Conservation (phyloP, 35 echinoderm and acorn worm species). For the Nesometra sesokonis region DNA sequence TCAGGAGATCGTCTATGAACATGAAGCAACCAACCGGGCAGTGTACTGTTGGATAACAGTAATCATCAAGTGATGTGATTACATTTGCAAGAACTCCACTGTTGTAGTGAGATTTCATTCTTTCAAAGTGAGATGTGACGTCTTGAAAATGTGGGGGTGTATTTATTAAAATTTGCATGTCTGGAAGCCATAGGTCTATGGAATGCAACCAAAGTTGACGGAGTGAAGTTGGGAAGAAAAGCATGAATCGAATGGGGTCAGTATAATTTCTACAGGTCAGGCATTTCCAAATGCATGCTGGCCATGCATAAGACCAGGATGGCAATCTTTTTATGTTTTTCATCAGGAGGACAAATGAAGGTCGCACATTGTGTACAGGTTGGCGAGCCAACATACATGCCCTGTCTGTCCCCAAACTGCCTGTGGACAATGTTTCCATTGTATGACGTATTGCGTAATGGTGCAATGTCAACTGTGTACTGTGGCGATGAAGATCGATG, state of each 20-base stretch:
- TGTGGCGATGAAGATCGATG: background rate
- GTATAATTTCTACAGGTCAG: too few relatives aligned
- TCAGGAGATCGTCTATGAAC: slow-evolving; percentile 4
- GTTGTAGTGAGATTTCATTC: background rate
- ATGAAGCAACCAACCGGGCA: slow-evolving; percentile 10
- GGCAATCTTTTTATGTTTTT: background rate
- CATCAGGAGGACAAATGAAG: background rate
- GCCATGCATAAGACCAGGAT: background rate
- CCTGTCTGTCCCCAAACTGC: background rate
- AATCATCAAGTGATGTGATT: background rate
- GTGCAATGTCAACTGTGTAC: background rate
- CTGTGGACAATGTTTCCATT: slow-evolving; percentile 1
- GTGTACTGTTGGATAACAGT: background rate
- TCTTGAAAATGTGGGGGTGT: background rate
- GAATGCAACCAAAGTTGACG: background rate
- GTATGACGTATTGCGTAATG: background rate
- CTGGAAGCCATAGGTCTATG: background rate
- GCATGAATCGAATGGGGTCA: too few relatives aligned
- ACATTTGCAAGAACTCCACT: background rate
- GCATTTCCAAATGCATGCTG: too few relatives aligned
- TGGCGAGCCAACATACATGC: background rate
- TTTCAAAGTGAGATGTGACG: background rate
- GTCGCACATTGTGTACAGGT: background rate
- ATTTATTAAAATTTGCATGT: background rate
- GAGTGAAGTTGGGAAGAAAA: background rate